Evolutionary conservation across 2,888 invertebrate genomes (phyloP).

Genomic region (Lasioglossum villosulum): DNA sequence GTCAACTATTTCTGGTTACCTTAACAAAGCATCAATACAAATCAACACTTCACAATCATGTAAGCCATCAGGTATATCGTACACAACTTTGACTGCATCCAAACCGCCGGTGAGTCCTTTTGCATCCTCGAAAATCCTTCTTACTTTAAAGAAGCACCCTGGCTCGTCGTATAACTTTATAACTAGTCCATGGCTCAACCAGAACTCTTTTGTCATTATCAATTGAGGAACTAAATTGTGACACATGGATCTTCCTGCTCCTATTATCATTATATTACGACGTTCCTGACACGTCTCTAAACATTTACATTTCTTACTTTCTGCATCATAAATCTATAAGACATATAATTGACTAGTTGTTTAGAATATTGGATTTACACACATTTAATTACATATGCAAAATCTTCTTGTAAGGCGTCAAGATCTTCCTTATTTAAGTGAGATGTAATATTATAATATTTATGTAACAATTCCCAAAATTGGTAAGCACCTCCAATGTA

Average conservation of each 20-base stretch:
- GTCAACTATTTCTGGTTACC: conserved; percentile 58
- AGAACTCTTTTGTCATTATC: conserved; percentile 69
- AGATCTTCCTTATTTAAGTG: conserved; percentile 77
- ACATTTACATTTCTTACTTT: conserved; percentile 1
- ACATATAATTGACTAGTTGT: not conserved
- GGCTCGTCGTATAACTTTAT: conserved; percentile 78
- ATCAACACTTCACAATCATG: conserved; percentile 86
- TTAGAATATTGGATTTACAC: not conserved
- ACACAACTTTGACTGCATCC: conserved; percentile 82
- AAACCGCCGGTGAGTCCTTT: conserved; percentile 58
- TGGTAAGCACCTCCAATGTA: conserved; percentile 87
- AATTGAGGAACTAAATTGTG: conserved; percentile 77
- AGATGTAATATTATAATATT: conserved; percentile 86
- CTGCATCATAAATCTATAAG: conserved; percentile 26
- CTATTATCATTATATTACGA: conserved; percentile 74
- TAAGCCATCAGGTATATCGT: conserved; percentile 85
- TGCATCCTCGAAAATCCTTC: conserved; percentile 66
- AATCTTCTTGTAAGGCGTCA: conserved; percentile 74
- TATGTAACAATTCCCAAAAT: conserved; percentile 88
- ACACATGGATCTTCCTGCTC: conserved; percentile 74
- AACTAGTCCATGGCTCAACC: conserved; percentile 68
- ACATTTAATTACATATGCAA: conserved; percentile 69
- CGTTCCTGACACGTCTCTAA: conserved; percentile 12
- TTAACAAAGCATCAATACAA: conserved; percentile 84
- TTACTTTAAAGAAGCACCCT: conserved; percentile 69